phyloP scores from a whole-genome alignment of 2,113 vertebrate species.

The Myotis yumanensis region DNA sequence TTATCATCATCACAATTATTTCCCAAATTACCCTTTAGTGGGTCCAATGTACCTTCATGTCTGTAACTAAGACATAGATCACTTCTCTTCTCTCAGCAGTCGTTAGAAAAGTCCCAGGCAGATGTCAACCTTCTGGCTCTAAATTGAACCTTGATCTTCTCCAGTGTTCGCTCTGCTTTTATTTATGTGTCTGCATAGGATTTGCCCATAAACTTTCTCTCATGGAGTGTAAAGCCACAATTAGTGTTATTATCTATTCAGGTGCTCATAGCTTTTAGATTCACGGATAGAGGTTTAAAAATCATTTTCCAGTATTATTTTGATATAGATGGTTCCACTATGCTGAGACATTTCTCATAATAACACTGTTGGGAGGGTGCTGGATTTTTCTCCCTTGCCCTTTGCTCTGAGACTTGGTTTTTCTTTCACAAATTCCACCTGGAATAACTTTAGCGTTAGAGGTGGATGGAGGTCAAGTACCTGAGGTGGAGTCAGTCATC shows the following conservation, averaged over 20 bases:
- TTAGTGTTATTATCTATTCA: not conserved
- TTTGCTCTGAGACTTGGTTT: not conserved
- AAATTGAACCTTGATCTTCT: not conserved
- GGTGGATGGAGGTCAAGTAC: not conserved
- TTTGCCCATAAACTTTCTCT: not conserved
- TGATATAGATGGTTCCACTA: not conserved
- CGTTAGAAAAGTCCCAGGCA: conserved; percentile 14
- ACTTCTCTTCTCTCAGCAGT: conserved; percentile 31
- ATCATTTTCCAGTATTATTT: not conserved
- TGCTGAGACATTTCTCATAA: not conserved
- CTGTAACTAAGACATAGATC: conserved; percentile 49
- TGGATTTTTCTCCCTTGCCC: not conserved
- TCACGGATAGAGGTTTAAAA: not conserved
- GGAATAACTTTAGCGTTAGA: not conserved
- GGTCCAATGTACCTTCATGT: conserved; percentile 44
- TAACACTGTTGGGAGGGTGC: not conserved
- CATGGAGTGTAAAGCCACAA: not conserved
- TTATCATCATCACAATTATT: not conserved
- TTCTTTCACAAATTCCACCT: not conserved
- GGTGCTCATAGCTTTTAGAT: not conserved
- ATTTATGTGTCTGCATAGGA: not conserved
- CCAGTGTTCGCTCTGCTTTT: not conserved
- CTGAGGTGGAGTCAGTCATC: not conserved
- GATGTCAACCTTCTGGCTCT: not conserved
- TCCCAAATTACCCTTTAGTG: conserved; percentile 49